phyloP scores from a whole-genome alignment of 2,888 invertebrate species.

The Vandiemenella viatica region DNA sequence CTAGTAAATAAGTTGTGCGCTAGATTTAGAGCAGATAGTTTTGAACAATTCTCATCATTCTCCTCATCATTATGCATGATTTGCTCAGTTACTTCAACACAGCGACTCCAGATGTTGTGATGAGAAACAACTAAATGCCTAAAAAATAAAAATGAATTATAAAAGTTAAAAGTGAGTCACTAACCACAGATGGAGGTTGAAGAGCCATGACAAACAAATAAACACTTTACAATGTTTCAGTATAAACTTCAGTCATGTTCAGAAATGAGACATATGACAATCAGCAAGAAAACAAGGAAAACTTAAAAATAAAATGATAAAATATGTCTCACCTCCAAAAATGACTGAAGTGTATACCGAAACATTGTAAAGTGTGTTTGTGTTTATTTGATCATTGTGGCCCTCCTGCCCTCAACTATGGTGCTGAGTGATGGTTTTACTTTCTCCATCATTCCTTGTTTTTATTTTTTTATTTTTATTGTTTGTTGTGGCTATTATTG shows the following conservation, averaged over 20 bases:
- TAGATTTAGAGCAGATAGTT: constrained; percentile 63
- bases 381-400: too few species aligned
- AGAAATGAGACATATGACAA: background rate
- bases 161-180: background rate
- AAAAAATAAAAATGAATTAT: constrained; percentile 5
- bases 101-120: constrained; percentile 56
- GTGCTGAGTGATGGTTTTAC: background rate
- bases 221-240: background rate
- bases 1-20: constrained; percentile 81
- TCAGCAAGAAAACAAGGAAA: too few species aligned
- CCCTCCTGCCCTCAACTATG: too few species aligned
- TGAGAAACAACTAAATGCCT: constrained; percentile 44
- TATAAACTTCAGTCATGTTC: background rate
- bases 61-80: constrained; percentile 41
- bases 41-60: constrained; percentile 42
- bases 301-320: too few species aligned
- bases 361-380: too few species aligned
- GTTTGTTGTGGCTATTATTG: too few species aligned
- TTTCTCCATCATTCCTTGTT: too few species aligned
- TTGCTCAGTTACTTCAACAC: constrained; percentile 50
- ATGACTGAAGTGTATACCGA: too few species aligned
- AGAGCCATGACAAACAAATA: background rate
- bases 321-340: too few species aligned
- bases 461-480: too few species aligned
- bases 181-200: too few species aligned